A percentile compares a stretch with the other conserved stretches of the same genome.
phyloP scores from a whole-genome alignment of 2,797 vertebrate species.

The Acipenser transmontanus region DNA sequence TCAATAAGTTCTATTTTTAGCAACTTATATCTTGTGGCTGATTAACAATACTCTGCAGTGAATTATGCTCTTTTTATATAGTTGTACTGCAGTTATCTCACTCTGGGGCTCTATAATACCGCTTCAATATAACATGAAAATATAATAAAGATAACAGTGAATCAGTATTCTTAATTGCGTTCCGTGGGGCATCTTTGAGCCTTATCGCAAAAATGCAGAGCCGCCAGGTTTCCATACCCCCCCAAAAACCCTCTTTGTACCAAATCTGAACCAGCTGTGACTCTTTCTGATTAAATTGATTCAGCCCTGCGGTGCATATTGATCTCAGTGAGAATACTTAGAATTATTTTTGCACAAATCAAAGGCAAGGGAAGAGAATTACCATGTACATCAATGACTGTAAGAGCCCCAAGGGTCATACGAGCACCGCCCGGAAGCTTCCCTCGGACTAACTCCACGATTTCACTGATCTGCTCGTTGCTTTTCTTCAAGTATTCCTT shows the following conservation, averaged over 20 bases:
- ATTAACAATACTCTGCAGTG: constrained; percentile 18
- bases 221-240: too few species aligned
- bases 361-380: constrained; percentile 23
- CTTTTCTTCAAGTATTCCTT: constrained; percentile 77
- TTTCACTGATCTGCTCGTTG: constrained; percentile 78
- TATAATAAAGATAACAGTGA: neutral
- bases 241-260: too few species aligned
- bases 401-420: constrained; percentile 82
- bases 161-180: neutral
- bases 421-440: constrained; percentile 79
- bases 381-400: constrained; percentile 90
- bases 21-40: neutral
- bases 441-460: constrained; percentile 82
- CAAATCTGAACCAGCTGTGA: too few species aligned
- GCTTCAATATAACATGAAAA: too few species aligned
- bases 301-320: too few species aligned
- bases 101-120: constrained; percentile 21
- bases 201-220: too few species aligned
- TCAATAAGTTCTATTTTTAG: too few species aligned
- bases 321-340: too few species aligned
- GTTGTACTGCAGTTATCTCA: constrained; percentile 31
- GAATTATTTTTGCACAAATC: too few species aligned
- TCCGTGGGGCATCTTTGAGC: too few species aligned
- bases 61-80: constrained; percentile 23
- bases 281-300: too few species aligned